Evolutionary conservation across 2,113 vertebrate species (phyloP), one percentile per base, ranked within the genome.

Genomic region (Cygnus buccinator): DNA sequence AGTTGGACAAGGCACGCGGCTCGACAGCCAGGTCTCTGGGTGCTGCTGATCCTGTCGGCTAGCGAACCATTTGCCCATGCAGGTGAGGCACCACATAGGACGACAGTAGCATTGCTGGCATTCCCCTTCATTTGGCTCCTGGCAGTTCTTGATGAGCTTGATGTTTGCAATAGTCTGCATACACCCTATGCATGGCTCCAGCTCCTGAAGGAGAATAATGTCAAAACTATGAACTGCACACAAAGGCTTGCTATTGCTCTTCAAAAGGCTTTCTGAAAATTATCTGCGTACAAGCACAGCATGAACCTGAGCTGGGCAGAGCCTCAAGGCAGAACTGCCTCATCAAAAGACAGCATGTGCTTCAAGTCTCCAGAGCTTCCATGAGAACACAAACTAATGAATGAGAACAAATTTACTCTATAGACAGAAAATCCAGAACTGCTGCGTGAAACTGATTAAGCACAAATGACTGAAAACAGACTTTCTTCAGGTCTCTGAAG

Each of bases 71-170:
- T 99, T 99, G 50, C 99, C 99, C 98, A 99, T 97, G 93, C 99
- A 99, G 22, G 98, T 98, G 37, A 99, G 97, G 93, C 99, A 99
- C 99, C 99, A 99, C 99, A 99, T 99, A 77, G 99, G 99, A 31
- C 99, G 98, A 87, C 99, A 99, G 96, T 98, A 99, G 94, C 99
- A 99, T 78, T 97, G 98, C 95, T 99, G 98, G 87, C 99, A 99
- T 13, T 98, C 98, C 1, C 98, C 98, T 23, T 98, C 98, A 0
- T 95, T 87, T 0, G 87, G 95, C 37, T 97, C 97, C 59, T 94
- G 98, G 85, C 99, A 99, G 25, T 98, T 98, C 87, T 98, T 98
- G 93, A 99, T 71, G 82, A 99, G 98, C 95, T 99, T 99, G 92
- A 98, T 97, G 41, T 97, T 98, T 48, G 99, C 99, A 0, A 89